These are phyloP conservation scores for Belgica antarctica DNA, from an alignment of 2,888 invertebrate species.

Conservation along the genomic window DNA sequence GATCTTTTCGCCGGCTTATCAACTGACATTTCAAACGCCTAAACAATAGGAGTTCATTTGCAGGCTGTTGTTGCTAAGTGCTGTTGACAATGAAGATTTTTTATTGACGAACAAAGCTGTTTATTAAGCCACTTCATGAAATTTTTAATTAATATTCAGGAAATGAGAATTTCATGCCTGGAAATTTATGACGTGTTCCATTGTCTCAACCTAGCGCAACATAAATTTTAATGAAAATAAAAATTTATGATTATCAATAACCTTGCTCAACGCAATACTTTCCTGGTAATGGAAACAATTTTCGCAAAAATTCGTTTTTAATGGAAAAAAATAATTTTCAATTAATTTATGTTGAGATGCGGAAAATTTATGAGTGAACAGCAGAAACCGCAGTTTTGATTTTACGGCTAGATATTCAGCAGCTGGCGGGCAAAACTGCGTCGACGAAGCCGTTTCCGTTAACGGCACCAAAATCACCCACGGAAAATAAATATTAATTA, in stretches of 20 bases:
- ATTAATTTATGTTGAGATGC: conserved; percentile 8
- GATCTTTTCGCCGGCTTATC: background rate
- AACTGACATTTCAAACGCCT: background rate
- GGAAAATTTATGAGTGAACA: background rate
- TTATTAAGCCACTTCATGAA: background rate
- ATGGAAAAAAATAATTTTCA: conserved; percentile 40
- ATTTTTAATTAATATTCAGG: background rate
- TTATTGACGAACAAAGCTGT: background rate
- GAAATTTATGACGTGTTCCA: background rate
- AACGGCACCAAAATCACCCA: background rate
- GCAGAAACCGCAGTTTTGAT: conserved; percentile 12
- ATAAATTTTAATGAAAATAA: conserved; percentile 31
- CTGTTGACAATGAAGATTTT: background rate
- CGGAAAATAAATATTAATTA: conserved; percentile 32
- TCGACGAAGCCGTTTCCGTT: background rate
- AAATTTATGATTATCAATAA: conserved; percentile 3
- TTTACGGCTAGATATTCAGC: background rate
- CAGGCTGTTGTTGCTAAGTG: background rate
- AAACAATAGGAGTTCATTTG: background rate
- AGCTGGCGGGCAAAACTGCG: background rate
- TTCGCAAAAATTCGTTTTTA: background rate
- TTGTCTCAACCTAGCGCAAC: conserved; percentile 33
- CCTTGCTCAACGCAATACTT: conserved; percentile 7
- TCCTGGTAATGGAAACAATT: conserved; percentile 19
- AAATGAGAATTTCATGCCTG: too few species aligned